These are phyloP conservation scores for Meleagris gallopavo DNA, from an alignment of 2,113 vertebrate genomes.

Conservation along the genomic window DNA sequence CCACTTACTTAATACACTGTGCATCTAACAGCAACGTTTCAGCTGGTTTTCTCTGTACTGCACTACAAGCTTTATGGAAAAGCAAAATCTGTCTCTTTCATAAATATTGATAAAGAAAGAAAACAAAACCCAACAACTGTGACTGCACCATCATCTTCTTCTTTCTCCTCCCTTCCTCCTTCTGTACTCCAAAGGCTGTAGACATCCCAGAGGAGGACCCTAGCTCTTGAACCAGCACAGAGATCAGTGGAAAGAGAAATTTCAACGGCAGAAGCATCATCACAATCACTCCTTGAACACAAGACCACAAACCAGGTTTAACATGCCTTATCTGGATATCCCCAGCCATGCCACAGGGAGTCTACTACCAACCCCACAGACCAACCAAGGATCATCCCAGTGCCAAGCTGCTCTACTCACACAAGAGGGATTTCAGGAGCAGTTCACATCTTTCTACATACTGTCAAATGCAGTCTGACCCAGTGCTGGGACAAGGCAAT, in stretches of 20 bases:
- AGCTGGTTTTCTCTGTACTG: background rate
- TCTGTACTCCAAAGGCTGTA: fast-evolving
- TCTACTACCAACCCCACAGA: background rate
- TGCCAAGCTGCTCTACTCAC: background rate
- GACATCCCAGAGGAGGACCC: background rate
- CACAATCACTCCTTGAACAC: no score
- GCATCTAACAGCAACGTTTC: background rate
- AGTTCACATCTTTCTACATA: background rate
- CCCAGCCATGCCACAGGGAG: background rate
- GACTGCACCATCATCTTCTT: background rate
- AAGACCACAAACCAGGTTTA: background rate
- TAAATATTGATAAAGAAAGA: background rate
- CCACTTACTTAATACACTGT: background rate
- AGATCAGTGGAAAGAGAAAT: background rate
- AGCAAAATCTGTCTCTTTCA: background rate
- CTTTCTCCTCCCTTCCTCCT: background rate
- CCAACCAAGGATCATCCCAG: background rate
- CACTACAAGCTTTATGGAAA: background rate
- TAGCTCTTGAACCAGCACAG: background rate
- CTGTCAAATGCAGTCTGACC: fast-evolving
- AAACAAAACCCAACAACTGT: background rate
- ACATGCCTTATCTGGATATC: background rate
- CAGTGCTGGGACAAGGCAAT: background rate
- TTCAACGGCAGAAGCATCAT: background rate
- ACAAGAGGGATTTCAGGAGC: background rate